Evolutionary conservation across 2,797 vertebrate genomes (phyloP).

Genomic region (Syndactyla subalaris): DNA sequence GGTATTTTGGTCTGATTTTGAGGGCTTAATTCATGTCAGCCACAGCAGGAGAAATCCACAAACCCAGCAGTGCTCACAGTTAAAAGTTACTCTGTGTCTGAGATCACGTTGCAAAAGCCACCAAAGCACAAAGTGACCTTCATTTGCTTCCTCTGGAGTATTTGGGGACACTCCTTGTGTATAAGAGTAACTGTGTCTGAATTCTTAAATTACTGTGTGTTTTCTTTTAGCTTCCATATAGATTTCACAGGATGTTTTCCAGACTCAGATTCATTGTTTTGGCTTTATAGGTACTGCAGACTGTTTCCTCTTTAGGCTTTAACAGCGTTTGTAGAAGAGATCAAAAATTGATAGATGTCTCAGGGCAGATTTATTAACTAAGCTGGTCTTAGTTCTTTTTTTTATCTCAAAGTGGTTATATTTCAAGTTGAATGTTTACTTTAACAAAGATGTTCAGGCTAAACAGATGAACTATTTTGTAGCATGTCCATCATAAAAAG

Average conservation of each 20-base stretch:
- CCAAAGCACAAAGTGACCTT: not conserved
- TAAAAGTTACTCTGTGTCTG: not conserved
- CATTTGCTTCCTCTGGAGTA: not conserved
- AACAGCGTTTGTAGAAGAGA: not conserved
- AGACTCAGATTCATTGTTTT: slow-evolving; percentile 18
- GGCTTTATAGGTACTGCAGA: not conserved
- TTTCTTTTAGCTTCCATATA: not conserved
- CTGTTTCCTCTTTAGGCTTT: slow-evolving; percentile 16
- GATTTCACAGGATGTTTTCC: slow-evolving; percentile 28
- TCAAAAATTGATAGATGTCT: not conserved
- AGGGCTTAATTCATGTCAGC: not conserved
- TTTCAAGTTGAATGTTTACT: not conserved
- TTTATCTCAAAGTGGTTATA: not conserved
- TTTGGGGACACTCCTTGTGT: not conserved
- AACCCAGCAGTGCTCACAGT: not conserved
- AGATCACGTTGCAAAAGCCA: not conserved
- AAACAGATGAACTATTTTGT: not conserved
- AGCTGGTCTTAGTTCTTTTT: not conserved
- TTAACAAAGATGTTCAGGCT: not conserved
- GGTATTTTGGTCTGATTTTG: not conserved
- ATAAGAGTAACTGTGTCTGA: not conserved
- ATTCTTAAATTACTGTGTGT: not conserved
- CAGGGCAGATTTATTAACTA: not conserved
- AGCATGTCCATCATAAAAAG: not conserved
- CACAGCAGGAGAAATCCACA: not conserved